Evolutionary conservation across 2,888 invertebrate genomes (phyloP), one percentile per base, ranked within the genome.

Genomic region (Thera obeliscata): DNA sequence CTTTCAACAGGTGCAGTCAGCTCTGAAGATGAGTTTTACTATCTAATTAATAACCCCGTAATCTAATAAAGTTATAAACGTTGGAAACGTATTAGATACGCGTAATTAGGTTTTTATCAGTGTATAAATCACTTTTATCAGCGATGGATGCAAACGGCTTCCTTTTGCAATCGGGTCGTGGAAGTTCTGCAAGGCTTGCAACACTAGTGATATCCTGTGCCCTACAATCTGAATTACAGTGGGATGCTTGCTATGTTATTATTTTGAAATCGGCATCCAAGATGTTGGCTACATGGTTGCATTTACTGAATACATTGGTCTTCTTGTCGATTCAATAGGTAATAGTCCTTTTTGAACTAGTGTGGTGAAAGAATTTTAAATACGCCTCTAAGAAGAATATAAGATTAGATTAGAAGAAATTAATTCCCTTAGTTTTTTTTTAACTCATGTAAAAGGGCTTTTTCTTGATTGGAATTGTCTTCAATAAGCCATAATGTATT

Each of bases 81-180:
- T 58, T 67, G 66, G 55, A 49, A 73, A 73, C 70, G 66, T 69
- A 76, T 71, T 73, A 74, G 73, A 72, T 66, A 76, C 74, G 74
- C 74, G 74, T 78, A 80, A 81, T 82, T 79, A 76, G 61, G 69
- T 61, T 72, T 72, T 73, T 81, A 84, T 86, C 80, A 81, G 74
- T 59, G 68, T 70, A 78, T 83, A 78, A 81, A 83, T 84, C 77
- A 80, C 69, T 76, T 70, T 74, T 81, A 86, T 79, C 78, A 81
- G 76, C 65, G 69, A 78, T 88, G 66, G 67, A 68, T 61, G 64
- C 68, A 61, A 69, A 73, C 68, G 56, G 76, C 75, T 82, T 86
- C 84, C 83, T 79, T 80, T 79, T 74, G 82, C 75, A 87, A 87
- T 64, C 46, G 81, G 81, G 64, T 55, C 56, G 69, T 69, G 62